phyloP scores from a whole-genome alignment of 2,113 vertebrate genomes.

The Paedocypris sp. region DNA sequence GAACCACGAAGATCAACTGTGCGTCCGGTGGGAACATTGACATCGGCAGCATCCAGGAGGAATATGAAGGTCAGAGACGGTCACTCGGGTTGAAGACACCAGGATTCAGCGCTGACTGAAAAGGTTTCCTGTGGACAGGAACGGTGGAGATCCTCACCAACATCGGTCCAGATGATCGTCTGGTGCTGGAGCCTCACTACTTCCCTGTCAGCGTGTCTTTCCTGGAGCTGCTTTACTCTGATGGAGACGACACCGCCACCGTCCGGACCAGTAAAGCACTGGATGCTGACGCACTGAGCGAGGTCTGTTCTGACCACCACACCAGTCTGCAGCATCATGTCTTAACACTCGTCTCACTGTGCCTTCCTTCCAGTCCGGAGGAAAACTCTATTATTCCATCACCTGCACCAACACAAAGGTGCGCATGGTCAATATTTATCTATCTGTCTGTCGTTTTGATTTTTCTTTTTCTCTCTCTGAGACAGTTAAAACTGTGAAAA shows the following conservation, averaged over 20 bases:
- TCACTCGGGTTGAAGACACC: too few species aligned
- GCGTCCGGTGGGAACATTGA: rapidly evolving
- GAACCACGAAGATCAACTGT: constrained; percentile 29
- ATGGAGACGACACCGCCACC: constrained; percentile 13
- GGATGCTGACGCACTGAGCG: constrained; percentile 37
- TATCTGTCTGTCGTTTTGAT: too few species aligned
- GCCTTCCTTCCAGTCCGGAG: constrained; percentile 29
- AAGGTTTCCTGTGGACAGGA: too few species aligned
- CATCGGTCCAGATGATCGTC: background rate
- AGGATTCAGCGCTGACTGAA: too few species aligned
- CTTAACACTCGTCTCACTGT: background rate
- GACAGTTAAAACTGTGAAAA: too few species aligned
- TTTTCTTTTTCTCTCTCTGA: too few species aligned
- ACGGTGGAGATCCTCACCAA: constrained; percentile 41
- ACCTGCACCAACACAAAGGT: constrained; percentile 27
- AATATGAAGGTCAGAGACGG: constrained; percentile 29
- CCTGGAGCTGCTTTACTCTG: constrained; percentile 32
- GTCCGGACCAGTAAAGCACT: constrained; percentile 43
- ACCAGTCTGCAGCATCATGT: background rate
- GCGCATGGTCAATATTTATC: constrained; percentile 24
- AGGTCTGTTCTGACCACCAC: background rate
- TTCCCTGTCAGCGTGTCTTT: background rate
- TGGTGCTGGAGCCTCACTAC: background rate
- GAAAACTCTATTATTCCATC: constrained; percentile 39
- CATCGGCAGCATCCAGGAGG: constrained; percentile 16